Percentiles rank a stretch among this genome's conserved stretches.
Conservation (phyloP, 2,113 vertebrate genomes). For the Rhagologus leucostigma region DNA sequence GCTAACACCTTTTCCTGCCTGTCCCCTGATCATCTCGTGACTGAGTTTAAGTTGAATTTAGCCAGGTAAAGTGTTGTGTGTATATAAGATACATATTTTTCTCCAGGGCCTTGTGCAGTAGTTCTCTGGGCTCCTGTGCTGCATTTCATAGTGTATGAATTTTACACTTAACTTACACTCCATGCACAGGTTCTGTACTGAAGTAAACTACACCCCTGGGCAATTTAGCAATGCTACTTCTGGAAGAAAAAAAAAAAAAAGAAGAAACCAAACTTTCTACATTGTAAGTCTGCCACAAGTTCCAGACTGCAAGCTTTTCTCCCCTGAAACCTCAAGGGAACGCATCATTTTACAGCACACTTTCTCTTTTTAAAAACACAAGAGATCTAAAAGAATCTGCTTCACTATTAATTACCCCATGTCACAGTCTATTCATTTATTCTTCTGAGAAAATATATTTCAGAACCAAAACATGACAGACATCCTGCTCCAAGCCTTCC, state of each 20-base stretch:
- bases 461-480: not conserved
- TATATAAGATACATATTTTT: not conserved
- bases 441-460: not conserved
- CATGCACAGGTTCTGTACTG: not conserved
- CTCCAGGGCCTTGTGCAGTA: not conserved
- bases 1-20: not conserved
- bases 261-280: not conserved
- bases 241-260: not conserved
- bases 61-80: not conserved
- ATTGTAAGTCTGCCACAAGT: not conserved
- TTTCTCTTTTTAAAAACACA: not conserved
- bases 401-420: not conserved
- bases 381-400: not conserved
- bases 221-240: not conserved
- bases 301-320: not conserved
- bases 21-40: not conserved
- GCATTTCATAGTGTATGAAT: not conserved
- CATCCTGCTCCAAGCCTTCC: not conserved
- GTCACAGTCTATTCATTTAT: not conserved
- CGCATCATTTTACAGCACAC: not conserved
- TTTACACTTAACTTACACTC: slow-evolving; percentile 26
- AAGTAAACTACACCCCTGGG: not conserved
- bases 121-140: not conserved
- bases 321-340: not conserved
- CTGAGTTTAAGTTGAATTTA: not conserved